These are phyloP conservation scores for Spisula subtruncata DNA, from an alignment of 2,888 invertebrate genomes.

Conservation along the genomic window DNA sequence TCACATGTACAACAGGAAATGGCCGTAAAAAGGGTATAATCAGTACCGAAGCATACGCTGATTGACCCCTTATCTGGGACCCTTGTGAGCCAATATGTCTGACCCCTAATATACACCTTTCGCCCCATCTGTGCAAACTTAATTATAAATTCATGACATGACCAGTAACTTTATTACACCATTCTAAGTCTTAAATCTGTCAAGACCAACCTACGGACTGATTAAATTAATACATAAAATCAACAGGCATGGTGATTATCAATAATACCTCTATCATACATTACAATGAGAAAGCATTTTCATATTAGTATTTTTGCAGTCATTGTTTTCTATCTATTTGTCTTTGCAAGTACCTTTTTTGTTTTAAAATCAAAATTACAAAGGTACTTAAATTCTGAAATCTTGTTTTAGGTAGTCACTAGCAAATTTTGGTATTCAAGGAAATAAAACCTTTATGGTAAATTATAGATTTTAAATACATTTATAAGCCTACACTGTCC, in stretches of 20 bases:
- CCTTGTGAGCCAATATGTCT: slow-evolving; percentile 12
- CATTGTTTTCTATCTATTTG: no score
- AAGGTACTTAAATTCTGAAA: no score
- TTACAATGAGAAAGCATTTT: no score
- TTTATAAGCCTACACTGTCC: no score
- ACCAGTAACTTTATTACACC: slow-evolving; percentile 17
- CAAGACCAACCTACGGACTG: slow-evolving; percentile 16
- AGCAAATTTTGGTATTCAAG: no score
- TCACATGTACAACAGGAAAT: slow-evolving; percentile 55
- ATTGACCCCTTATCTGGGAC: not conserved
- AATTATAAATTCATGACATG: slow-evolving; percentile 47
- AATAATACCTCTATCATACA: not conserved
- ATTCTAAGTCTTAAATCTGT: slow-evolving; percentile 18
- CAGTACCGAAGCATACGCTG: slow-evolving; percentile 25
- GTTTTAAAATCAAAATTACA: no score
- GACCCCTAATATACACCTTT: slow-evolving; percentile 23
- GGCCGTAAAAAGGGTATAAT: slow-evolving; percentile 48
- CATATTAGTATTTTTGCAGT: no score
- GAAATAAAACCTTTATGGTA: no score
- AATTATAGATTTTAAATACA: no score
- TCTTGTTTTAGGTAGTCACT: no score
- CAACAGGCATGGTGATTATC: not conserved
- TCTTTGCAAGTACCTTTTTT: no score
- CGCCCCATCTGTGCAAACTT: slow-evolving; percentile 14
- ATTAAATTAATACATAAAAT: slow-evolving; percentile 9